Evolutionary conservation across 2,797 vertebrate species (phyloP), one percentile per base, ranked within the genome.

Genomic region (Nyctalus aviator): DNA sequence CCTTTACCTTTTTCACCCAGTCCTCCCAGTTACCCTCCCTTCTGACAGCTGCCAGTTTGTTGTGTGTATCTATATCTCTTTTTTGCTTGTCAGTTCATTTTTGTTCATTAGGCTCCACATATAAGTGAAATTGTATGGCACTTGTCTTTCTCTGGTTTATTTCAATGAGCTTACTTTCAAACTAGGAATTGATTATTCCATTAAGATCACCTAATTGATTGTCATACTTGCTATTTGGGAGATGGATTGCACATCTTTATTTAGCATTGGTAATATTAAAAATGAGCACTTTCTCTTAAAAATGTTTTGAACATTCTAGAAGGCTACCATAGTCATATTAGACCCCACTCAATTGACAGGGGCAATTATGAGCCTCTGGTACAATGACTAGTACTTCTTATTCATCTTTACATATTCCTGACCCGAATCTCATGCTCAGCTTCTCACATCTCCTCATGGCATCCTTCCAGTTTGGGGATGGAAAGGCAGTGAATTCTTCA

Each of bases 181-280:
- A 53, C 88, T 68, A 89, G 32, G 23, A 84, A 87, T 17, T 71
- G 8, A 84, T 85, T 85, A 82, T 95, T 92, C 41, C 18, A 83
- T 62, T 57, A 7, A 44, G 41, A 77, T 72, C 5, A 44, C 44
- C 21, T 6, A 25, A 88, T 76, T 41, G 77, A 72, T 72, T 69
- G 75, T 15, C 44, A 41, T 41, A 14, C 20, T 88, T 79, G 44
- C 9, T 81, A 41, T 72, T 93, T 69, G 6, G 37, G 15, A 27
- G 18, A 73, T 37, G 55, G 25, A 78, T 82, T 69, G 46, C 6
- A 73, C 18, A n/a, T 68, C n/a, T 91, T 92, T 23, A 90, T 78
- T 75, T 35, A 79, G 73, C 2, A 44, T 62, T 69, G 12, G 7
- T 23, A 92, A 71, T 84, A 64, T 35, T 88, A 68, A 71, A 96